A percentile compares a stretch with the other conserved stretches of the same genome.
Evolutionary conservation across 1,140 invertebrate species (phyloP).

Genomic region (Cydia pomonella): DNA sequence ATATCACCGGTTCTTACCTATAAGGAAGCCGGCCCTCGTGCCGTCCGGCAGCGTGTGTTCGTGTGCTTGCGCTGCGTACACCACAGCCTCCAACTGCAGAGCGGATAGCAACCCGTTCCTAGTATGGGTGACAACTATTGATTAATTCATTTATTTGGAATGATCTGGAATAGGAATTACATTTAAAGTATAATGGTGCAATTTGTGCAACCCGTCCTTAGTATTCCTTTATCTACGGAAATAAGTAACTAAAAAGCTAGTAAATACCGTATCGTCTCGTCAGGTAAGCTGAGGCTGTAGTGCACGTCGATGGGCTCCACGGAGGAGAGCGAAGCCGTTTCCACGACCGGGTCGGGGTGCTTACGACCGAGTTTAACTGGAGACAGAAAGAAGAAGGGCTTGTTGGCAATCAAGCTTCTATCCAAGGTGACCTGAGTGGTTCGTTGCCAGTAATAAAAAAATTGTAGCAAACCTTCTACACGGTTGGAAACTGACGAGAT

Average conservation of each 20-base stretch:
- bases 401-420: no score
- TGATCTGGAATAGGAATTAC: background rate
- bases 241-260: no score
- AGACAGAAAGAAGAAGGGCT: no score
- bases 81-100: conserved; percentile 97
- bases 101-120: conserved; percentile 92
- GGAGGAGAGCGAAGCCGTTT: conserved; percentile 98
- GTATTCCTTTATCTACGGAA: no score
- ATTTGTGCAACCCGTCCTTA: no score
- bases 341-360: conserved; percentile 99
- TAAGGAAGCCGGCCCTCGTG: conserved; percentile 96
- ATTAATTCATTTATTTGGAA: background rate
- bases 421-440: no score
- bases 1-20: conserved; percentile 78
- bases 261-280: conserved; percentile 87
- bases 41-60: conserved; percentile 95
- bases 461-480: no score
- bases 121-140: background rate
- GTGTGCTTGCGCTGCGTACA: conserved; percentile 98
- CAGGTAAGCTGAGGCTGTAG: conserved; percentile 93
- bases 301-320: conserved; percentile 97
- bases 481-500: no score
- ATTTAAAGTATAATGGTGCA: background rate
- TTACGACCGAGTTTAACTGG: conserved; percentile 95
- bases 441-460: no score